Percentiles rank a stretch among this genome's conserved stretches.
Evolutionary conservation across 2,113 vertebrate genomes (phyloP).

Genomic region (Sus scrofa): DNA sequence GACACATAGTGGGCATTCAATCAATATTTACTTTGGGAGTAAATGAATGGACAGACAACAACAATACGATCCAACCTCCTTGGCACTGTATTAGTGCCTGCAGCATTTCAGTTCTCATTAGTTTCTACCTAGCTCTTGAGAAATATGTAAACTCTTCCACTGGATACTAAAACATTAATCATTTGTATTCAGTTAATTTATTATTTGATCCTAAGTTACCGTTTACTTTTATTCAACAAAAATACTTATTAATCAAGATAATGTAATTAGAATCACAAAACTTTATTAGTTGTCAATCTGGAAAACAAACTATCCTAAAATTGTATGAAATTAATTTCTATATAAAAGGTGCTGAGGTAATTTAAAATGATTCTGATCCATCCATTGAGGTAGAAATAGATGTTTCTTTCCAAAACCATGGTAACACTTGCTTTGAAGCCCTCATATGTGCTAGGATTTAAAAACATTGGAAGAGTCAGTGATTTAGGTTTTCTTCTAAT

Average conservation of each 20-base stretch:
- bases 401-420: slow-evolving; percentile 1
- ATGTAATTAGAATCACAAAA: not conserved
- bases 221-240: not conserved
- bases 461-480: slow-evolving; percentile 13
- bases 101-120: not conserved
- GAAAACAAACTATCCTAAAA: slow-evolving; percentile 30
- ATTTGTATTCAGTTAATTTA: not conserved
- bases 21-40: not conserved
- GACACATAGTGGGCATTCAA: not conserved
- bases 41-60: not conserved
- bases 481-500: not conserved
- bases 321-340: not conserved
- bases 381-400: not conserved
- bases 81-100: not conserved
- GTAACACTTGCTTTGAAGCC: not conserved
- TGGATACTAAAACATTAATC: not conserved
- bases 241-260: not conserved
- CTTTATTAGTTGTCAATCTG: not conserved
- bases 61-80: not conserved
- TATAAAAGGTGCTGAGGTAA: not conserved
- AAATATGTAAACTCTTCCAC: not conserved
- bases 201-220: not conserved
- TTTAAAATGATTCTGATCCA: not conserved
- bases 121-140: not conserved
- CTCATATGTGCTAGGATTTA: not conserved